These are phyloP conservation scores for Aphrophora alni DNA, from an alignment of 2,888 invertebrate genomes.

Conservation along the genomic window DNA sequence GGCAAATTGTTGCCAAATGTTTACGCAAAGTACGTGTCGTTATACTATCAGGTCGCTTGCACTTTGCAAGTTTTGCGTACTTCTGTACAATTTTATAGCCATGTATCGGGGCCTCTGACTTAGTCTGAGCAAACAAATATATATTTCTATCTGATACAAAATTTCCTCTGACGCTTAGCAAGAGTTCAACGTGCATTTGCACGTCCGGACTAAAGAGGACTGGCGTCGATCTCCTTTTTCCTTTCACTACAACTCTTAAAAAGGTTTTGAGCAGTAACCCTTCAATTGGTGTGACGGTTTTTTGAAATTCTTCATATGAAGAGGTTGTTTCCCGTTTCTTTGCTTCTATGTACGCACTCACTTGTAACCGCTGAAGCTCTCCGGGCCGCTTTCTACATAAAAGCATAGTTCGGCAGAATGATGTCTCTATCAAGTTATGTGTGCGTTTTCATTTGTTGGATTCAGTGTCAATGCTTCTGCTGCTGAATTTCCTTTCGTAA, in stretches of 20 bases:
- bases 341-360: neutral
- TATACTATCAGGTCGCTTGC: neutral
- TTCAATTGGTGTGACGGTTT: neutral
- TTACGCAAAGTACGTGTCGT: neutral
- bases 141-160: slow-evolving; percentile 4
- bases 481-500: neutral
- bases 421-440: neutral
- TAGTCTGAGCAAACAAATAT: neutral
- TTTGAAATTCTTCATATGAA: slow-evolving; percentile 8
- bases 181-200: neutral
- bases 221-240: neutral
- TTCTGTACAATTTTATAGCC: neutral
- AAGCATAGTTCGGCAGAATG: neutral
- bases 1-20: slow-evolving; percentile 15
- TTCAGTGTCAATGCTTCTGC: neutral
- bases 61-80: neutral
- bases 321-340: neutral
- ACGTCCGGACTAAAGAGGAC: slow-evolving; percentile 15
- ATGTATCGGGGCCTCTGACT: neutral
- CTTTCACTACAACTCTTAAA: slow-evolving; percentile 11
- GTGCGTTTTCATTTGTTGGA: neutral
- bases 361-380: slow-evolving; percentile 1
- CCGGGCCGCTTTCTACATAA: neutral
- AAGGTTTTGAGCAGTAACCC: neutral
- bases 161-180: neutral